A percentile compares a stretch with the other conserved stretches of the same genome.
phyloP scores from a whole-genome alignment of 92 coral and sea anemone species.

The Epizoanthus stellaris region DNA sequence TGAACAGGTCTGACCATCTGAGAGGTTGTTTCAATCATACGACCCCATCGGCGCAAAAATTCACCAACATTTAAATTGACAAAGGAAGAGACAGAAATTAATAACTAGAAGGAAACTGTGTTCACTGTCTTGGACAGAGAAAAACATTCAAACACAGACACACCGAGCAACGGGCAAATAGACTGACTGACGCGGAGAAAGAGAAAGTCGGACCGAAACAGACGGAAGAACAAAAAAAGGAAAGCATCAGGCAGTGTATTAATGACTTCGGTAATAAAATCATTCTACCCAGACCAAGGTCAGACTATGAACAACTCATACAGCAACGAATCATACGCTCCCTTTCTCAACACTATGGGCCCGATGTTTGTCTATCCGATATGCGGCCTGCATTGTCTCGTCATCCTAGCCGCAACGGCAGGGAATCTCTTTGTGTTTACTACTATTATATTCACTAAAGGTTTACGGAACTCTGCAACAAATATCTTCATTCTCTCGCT shows the following conservation, averaged over 20 bases:
- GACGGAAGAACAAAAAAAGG: background rate
- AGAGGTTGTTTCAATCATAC: too few relatives aligned
- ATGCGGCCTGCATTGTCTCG: conserved; percentile 40
- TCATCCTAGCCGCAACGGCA: conserved; percentile 68
- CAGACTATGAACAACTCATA: background rate
- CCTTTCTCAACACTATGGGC: conserved; percentile 9
- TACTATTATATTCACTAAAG: conserved; percentile 65
- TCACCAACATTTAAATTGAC: too few relatives aligned
- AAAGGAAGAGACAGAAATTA: too few relatives aligned
- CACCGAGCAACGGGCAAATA: background rate
- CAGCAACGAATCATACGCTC: background rate
- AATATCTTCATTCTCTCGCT: conserved; percentile 85
- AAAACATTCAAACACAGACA: background rate
- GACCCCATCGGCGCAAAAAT: too few relatives aligned
- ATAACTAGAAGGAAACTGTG: too few relatives aligned
- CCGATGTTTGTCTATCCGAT: conserved; percentile 22
- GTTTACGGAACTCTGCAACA: conserved; percentile 84
- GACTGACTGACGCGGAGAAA: background rate
- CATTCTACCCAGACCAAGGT: background rate
- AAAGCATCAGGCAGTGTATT: background rate
- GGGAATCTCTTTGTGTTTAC: conserved; percentile 85
- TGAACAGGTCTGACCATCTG: too few relatives aligned
- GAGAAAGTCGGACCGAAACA: background rate
- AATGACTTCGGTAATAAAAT: background rate
- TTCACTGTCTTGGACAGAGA: too few relatives aligned